Percentiles rank a stretch among this genome's conserved stretches.
These are phyloP conservation scores for Stratiomys singularior DNA, from an alignment of 2,888 invertebrate species.

Conservation along the genomic window DNA sequence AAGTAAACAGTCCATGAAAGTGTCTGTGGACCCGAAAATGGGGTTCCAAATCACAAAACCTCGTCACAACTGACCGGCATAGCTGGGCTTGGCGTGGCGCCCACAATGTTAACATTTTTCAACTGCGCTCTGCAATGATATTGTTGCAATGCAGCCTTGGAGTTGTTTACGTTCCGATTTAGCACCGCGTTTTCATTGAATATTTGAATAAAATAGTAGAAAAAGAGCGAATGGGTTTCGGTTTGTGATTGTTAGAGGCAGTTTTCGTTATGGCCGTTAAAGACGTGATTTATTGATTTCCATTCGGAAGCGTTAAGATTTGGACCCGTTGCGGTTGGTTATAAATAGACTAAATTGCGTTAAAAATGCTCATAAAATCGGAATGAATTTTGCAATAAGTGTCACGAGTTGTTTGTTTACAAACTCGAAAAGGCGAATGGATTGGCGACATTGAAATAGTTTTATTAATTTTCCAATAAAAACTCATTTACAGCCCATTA, in stretches of 20 bases:
- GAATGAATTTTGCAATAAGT: no score
- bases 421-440: no score
- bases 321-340: not conserved
- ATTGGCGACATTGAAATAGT: no score
- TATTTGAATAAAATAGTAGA: not conserved
- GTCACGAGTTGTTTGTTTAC: no score
- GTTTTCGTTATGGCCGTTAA: not conserved
- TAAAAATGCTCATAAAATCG: no score
- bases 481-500: no score
- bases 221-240: not conserved
- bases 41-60: not conserved
- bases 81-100: not conserved
- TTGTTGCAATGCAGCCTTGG: conserved; percentile 13
- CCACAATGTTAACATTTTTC: not conserved
- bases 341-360: not conserved
- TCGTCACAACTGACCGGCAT: not conserved
- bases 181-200: not conserved
- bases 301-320: conserved; percentile 4
- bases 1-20: not conserved
- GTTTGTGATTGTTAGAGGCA: not conserved
- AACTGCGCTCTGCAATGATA: not conserved
- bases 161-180: conserved; percentile 34
- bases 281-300: not conserved
- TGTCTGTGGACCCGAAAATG: not conserved
- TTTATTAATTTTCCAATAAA: no score